phyloP scores from a whole-genome alignment of 35 echinoderm and acorn worm species.

The Patiria miniata region DNA sequence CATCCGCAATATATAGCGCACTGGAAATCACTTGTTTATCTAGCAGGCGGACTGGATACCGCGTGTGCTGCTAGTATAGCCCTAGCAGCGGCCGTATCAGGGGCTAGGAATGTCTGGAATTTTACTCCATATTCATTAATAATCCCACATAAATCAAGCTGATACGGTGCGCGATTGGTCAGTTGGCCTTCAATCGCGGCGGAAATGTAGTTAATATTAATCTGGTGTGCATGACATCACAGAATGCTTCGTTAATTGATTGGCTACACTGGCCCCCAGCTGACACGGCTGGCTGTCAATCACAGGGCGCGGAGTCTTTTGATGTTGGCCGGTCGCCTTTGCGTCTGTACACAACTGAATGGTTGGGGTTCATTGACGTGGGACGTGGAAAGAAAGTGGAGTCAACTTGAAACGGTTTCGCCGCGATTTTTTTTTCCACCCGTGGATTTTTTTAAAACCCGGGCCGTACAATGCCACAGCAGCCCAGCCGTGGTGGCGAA shows the following conservation, averaged over 20 bases:
- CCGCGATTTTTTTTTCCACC: constrained; percentile 50
- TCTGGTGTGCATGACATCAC: constrained; percentile 59
- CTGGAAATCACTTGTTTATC: constrained; percentile 28
- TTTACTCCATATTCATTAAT: constrained; percentile 20
- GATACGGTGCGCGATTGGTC: not conserved
- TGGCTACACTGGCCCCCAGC: constrained; percentile 70
- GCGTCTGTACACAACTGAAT: constrained; percentile 80
- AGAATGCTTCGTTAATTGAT: constrained; percentile 67
- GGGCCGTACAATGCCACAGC: constrained; percentile 61
- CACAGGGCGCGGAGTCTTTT: constrained; percentile 65
- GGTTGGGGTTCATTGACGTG: constrained; percentile 58
- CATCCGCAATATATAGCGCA: not conserved
- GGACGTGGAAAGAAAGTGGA: constrained; percentile 73
- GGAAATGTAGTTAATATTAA: constrained; percentile 65
- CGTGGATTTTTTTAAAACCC: constrained; percentile 63
- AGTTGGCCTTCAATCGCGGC: constrained; percentile 29
- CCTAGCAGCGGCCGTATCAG: not conserved
- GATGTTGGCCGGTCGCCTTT: constrained; percentile 75
- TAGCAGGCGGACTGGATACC: not conserved
- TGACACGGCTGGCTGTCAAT: constrained; percentile 75
- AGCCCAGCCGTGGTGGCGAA: constrained; percentile 73
- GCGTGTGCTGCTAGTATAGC: not conserved
- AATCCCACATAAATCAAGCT: constrained; percentile 22
- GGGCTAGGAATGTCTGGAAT: constrained; percentile 20
- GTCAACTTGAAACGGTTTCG: constrained; percentile 73